Conservation (phyloP, 2,113 vertebrate genomes). For the Sinocyclocheilus anshuiensis region DNA sequence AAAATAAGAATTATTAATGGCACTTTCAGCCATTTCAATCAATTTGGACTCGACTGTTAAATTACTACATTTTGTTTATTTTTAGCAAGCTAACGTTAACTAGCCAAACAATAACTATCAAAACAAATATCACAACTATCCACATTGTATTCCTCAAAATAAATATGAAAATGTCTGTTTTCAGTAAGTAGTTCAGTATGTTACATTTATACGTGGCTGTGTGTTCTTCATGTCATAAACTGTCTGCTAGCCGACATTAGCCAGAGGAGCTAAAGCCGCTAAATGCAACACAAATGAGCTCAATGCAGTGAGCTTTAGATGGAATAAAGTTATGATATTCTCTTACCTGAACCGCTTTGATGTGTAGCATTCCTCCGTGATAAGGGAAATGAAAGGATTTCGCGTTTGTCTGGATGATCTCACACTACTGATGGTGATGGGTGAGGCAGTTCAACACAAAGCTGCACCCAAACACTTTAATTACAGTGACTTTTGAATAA, state of each 20-base stretch:
- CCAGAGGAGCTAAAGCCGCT: neutral
- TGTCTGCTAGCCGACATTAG: conserved; percentile 21
- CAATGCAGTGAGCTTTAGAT: neutral
- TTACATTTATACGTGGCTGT: neutral
- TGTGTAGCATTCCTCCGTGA: conserved; percentile 12
- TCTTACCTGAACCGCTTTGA: conserved; percentile 23
- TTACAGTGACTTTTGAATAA: neutral
- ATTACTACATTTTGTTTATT: neutral
- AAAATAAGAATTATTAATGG: neutral
- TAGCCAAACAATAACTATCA: neutral
- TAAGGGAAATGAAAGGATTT: neutral
- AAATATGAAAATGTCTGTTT: neutral
- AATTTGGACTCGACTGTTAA: neutral
- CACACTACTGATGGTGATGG: neutral
- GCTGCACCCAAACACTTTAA: conserved; percentile 28
- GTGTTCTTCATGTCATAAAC: neutral
- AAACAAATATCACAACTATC: neutral
- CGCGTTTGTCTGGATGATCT: conserved; percentile 13
- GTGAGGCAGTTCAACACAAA: conserved; percentile 36
- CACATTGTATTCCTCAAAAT: neutral
- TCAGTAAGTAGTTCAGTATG: neutral
- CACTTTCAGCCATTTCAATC: neutral
- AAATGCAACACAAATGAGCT: neutral
- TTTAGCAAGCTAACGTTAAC: neutral
- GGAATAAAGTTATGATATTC: neutral